Evolutionary conservation across 2,797 vertebrate genomes (phyloP).

Genomic region (Tolypeutes matacus): DNA sequence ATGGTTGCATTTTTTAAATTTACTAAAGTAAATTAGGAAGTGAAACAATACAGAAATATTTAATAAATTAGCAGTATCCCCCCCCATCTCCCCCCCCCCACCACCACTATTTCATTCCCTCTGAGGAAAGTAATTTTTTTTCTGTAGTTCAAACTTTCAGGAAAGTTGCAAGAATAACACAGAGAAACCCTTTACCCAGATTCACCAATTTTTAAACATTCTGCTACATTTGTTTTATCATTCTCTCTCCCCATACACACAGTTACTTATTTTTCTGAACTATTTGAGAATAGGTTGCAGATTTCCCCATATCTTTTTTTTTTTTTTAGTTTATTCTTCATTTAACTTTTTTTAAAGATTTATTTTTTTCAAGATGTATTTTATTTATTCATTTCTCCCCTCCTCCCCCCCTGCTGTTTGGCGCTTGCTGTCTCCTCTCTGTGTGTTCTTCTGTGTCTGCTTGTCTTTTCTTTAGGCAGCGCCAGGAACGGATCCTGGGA

Average conservation of each 20-base stretch:
- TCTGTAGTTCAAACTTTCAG: neutral
- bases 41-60: neutral
- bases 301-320: neutral
- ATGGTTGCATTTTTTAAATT: neutral
- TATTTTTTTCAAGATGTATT: no score
- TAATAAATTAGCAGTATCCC: neutral
- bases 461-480: no score
- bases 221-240: neutral
- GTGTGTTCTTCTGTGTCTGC: no score
- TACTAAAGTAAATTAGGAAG: slow-evolving; percentile 18
- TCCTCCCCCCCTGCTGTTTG: no score
- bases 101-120: slow-evolving; percentile 12
- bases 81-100: neutral
- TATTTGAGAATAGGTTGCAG: neutral
- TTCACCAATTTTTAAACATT: neutral
- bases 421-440: no score
- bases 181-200: neutral
- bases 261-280: neutral
- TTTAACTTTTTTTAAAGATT: no score
- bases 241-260: neutral
- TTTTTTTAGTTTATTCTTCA: no score
- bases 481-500: no score
- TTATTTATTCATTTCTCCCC: no score
- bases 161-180: neutral
- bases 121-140: neutral